Evolutionary conservation across 2,888 invertebrate genomes (phyloP).

Genomic region (Agrochola litura): DNA sequence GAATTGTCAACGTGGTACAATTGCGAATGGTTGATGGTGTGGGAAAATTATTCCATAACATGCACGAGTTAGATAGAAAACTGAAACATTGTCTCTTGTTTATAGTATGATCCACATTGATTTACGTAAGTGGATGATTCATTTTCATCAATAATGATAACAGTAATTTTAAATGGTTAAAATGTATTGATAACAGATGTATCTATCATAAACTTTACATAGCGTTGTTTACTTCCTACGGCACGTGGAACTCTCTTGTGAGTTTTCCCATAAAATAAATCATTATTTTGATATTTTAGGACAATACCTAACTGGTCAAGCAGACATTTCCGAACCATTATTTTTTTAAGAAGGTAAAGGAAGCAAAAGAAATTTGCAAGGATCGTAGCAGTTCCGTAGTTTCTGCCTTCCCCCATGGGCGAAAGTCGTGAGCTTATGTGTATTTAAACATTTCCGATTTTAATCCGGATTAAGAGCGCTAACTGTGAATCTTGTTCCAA

Average conservation of each 20-base stretch:
- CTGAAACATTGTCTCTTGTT: constrained; percentile 46
- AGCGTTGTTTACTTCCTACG: constrained; percentile 19
- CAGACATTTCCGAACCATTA: background rate
- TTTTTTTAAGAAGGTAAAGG: background rate
- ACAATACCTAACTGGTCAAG: background rate
- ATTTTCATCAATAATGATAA: constrained; percentile 25
- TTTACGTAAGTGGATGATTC: constrained; percentile 47
- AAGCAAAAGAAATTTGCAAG: background rate
- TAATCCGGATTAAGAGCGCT: background rate
- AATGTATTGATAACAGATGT: constrained; percentile 14
- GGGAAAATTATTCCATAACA: background rate
- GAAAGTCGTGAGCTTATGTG: background rate
- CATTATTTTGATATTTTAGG: too few species aligned
- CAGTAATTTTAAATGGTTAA: constrained; percentile 21
- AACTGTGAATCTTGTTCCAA: background rate
- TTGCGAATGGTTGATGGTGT: too few species aligned
- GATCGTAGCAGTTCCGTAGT: background rate
- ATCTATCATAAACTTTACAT: background rate
- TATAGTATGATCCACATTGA: constrained; percentile 19
- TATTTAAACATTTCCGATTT: background rate
- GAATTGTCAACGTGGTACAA: too few species aligned
- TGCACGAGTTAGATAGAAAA: constrained; percentile 32
- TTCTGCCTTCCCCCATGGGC: background rate
- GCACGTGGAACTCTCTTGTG: constrained; percentile 28
- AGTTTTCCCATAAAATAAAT: too few species aligned